A percentile compares a stretch with the other conserved stretches of the same genome.
Evolutionary conservation across 2,797 vertebrate species (phyloP).

Genomic region (Ataeniobius toweri): DNA sequence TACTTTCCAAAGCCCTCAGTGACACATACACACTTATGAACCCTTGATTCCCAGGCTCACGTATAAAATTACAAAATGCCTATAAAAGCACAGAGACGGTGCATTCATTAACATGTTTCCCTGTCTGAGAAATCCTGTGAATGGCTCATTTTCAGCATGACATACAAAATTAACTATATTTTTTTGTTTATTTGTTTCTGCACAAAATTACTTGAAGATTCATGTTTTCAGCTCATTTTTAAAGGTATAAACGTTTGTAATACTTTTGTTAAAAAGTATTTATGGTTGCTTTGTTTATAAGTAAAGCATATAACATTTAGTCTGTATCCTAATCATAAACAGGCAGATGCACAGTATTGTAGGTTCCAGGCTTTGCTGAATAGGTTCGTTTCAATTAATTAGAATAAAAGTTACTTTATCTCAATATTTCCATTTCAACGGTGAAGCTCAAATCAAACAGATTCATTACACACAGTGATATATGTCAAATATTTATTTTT

Average conservation of each 20-base stretch:
- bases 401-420: too few species aligned
- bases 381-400: too few species aligned
- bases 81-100: neutral
- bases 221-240: neutral
- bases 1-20: neutral
- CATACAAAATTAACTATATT: neutral
- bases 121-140: neutral
- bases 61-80: neutral
- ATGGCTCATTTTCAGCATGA: neutral
- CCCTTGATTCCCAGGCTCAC: neutral
- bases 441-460: too few species aligned
- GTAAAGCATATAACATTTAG: neutral
- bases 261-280: neutral
- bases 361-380: too few species aligned
- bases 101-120: neutral
- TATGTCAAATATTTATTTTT: too few species aligned
- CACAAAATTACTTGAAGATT: neutral
- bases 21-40: constrained; percentile 7
- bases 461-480: too few species aligned
- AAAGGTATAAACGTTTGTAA: neutral
- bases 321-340: too few species aligned
- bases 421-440: too few species aligned
- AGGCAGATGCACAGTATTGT: too few species aligned
- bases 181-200: neutral
- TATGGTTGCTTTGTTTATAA: neutral